Evolutionary conservation across 2,888 invertebrate species (phyloP).

Genomic region (Synergus itoensis): DNA sequence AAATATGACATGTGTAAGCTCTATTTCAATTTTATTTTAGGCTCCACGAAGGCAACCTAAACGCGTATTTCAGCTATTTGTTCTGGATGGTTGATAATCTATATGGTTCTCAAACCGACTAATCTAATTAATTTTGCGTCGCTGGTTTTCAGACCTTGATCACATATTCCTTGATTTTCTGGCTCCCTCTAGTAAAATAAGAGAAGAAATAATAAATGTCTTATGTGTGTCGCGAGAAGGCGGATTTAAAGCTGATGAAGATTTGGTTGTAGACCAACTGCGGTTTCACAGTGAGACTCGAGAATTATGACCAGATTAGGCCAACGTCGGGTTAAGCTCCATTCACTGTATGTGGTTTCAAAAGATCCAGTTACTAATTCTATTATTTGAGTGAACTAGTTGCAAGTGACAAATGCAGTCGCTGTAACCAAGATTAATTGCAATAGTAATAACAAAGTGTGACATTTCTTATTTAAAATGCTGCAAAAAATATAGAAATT

Average conservation of each 20-base stretch:
- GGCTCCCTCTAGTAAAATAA: not conserved
- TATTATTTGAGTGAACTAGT: not conserved
- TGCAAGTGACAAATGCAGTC: not conserved
- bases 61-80: conserved; percentile 21
- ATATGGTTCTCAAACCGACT: conserved; percentile 19
- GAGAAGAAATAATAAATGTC: not conserved
- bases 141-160: not conserved
- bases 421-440: not conserved
- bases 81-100: conserved; percentile 4
- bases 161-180: conserved; percentile 22
- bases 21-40: not conserved
- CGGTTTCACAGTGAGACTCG: not conserved
- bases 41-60: not conserved
- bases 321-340: not conserved
- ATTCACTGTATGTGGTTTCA: not conserved
- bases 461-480: no score
- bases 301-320: conserved; percentile 6
- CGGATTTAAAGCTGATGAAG: not conserved
- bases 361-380: not conserved
- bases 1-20: conserved; percentile 2
- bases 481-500: no score
- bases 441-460: not conserved
- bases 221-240: not conserved
- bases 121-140: conserved; percentile 25
- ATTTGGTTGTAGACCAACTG: not conserved